Conservation (phyloP, 2,888 invertebrate species). For the Limnephilus marmoratus region DNA sequence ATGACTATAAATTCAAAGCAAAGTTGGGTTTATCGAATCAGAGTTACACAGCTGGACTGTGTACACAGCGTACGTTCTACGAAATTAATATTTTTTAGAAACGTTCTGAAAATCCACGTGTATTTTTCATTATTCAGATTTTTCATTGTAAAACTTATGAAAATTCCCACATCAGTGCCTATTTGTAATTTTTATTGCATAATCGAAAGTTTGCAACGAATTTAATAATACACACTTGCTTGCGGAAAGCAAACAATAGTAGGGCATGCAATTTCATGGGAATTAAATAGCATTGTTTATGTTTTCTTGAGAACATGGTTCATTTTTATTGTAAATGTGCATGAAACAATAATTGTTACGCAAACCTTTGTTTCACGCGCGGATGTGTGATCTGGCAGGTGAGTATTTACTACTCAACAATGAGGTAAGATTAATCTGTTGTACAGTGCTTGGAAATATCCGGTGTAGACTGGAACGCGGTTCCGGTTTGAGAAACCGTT, state of each 20-base stretch:
- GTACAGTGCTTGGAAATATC: neutral
- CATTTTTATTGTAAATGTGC: constrained; percentile 23
- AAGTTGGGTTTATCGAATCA: no score
- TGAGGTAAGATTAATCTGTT: neutral
- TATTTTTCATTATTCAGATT: neutral
- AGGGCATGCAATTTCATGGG: constrained; percentile 32
- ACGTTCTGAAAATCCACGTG: no score
- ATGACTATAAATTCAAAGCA: no score
- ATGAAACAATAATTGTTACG: constrained; percentile 19
- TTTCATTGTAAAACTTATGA: neutral
- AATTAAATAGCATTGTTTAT: constrained; percentile 19
- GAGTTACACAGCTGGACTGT: no score
- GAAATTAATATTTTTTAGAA: no score
- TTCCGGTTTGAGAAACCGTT: neutral
- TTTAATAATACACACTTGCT: constrained; percentile 26
- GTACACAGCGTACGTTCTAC: no score
- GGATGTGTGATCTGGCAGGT: neutral
- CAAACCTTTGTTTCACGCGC: constrained; percentile 6
- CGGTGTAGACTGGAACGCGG: neutral
- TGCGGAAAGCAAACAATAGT: constrained; percentile 29
- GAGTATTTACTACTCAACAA: neutral
- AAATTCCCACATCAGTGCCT: neutral
- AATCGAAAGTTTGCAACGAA: constrained; percentile 31
- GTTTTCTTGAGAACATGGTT: constrained; percentile 25
- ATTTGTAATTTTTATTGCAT: constrained; percentile 2